phyloP scores from a whole-genome alignment of 2,888 invertebrate species.

The Rugalucina vietnamica region DNA sequence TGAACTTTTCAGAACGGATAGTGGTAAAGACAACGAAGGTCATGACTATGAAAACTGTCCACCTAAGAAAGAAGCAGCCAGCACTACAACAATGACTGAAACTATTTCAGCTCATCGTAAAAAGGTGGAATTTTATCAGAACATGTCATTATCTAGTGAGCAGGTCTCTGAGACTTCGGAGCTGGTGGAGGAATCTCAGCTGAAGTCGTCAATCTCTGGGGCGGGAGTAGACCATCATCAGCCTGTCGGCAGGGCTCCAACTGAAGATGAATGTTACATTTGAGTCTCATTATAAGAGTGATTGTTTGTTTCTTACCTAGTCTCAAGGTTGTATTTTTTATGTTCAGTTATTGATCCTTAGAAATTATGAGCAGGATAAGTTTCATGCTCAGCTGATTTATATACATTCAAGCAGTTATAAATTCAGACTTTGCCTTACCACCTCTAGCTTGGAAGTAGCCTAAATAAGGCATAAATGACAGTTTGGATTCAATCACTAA shows the following conservation, averaged over 20 bases:
- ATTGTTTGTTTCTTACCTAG: no score
- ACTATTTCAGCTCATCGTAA: neutral
- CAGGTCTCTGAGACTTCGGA: neutral
- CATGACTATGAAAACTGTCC: constrained; percentile 4
- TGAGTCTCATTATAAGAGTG: no score
- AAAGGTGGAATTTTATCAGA: neutral
- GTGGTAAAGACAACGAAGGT: neutral
- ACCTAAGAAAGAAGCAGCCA: neutral
- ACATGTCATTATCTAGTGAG: neutral
- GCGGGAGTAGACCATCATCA: neutral
- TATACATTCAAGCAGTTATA: no score
- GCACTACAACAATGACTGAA: neutral
- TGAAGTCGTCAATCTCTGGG: neutral
- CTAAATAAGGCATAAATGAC: no score
- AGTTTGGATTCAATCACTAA: no score
- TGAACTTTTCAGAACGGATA: constrained; percentile 7
- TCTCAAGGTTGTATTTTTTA: no score
- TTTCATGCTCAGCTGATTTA: no score
- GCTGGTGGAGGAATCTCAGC: neutral
- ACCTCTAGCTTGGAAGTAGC: no score
- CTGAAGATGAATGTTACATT: neutral
- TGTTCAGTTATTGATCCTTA: no score
- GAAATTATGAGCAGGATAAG: no score
- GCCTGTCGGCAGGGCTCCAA: neutral
- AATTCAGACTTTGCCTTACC: no score